Base-by-base conservation (phyloP, 2,888 invertebrate species). In the Caenorhabditis macrosperma region DNA sequence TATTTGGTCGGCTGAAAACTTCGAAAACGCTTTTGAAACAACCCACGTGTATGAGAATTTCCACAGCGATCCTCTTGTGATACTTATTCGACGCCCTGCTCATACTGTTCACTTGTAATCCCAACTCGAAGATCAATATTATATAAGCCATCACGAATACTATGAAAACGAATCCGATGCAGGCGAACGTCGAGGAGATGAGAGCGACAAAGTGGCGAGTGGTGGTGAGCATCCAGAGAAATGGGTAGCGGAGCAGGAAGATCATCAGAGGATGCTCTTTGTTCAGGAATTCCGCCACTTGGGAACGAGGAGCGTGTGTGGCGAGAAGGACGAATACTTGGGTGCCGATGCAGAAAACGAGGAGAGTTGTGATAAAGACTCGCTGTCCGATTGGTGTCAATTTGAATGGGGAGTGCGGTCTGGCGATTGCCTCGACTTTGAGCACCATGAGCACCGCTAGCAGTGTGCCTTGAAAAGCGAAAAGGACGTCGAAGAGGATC, bases 141-240 rank as follows among this genome's bases (percentile, higher is more conserved):
- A 59, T 59, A 30, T 22, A 59, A 2, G 35, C 22, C 9, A 68
- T 48, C 2, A 46, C 0, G 5, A 30, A 12, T 0, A 59, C 20
- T 44, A 68, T 57, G 17, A 68, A 68, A 7, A 68, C 59, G 3
- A 68, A 0, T 0, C 68, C 59, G 22, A 68, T 59, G 35, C 68
- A 68, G 0, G 33, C 48, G 17, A 59, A 35, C 0, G 48, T 59
- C 9, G 24, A 59, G 2, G 50, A 41, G 17, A 68, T 48, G 10
- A 68, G 12, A 1, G 57, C 57, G 12, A 59, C 57, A 35, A 68
- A 59, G 35, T 68, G 46, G 35, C 48, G 33, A 17, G 57, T 57
- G 3, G 68, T 46, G 0, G 55, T 67, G 7, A 67, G 46, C 55
- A 67, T 67, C 67, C 67, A 67, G 1, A 67, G 44, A n/a, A 67